A percentile compares a stretch with the other conserved stretches of the same genome.
Evolutionary conservation across 2,888 invertebrate genomes (phyloP).

Genomic region (Metallyticus violacea): DNA sequence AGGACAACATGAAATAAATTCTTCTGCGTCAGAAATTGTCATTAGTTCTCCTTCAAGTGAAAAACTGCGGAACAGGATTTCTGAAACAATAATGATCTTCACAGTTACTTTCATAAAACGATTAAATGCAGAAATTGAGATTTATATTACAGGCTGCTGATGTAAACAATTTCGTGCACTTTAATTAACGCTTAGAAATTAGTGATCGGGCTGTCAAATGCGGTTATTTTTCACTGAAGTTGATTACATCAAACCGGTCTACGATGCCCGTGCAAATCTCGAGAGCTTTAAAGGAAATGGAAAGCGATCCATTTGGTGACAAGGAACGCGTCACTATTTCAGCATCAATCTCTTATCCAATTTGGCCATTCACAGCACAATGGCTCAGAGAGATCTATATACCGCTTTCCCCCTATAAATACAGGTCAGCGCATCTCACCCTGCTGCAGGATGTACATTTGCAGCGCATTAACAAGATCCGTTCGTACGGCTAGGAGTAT

Average conservation of each 20-base stretch:
- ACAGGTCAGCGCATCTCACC: neutral
- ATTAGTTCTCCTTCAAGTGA: too few relatives aligned
- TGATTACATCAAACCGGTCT: neutral
- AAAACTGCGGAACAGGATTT: too few relatives aligned
- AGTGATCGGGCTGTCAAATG: neutral
- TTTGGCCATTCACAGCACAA: neutral
- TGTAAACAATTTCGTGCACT: neutral
- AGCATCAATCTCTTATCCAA: neutral
- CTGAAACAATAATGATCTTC: too few relatives aligned
- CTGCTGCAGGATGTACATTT: too few relatives aligned
- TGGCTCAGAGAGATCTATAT: neutral
- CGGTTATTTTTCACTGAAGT: neutral
- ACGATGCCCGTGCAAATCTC: neutral
- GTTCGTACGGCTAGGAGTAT: too few relatives aligned
- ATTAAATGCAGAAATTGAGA: too few relatives aligned
- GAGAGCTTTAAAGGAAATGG: neutral
- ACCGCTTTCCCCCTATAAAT: neutral
- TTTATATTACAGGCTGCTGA: too few relatives aligned
- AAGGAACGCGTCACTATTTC: neutral
- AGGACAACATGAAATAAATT: too few relatives aligned
- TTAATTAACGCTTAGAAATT: neutral
- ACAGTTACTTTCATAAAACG: too few relatives aligned
- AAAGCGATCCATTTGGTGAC: neutral
- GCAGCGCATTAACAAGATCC: too few relatives aligned
- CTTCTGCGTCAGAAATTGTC: too few relatives aligned